phyloP scores from a whole-genome alignment of 2,797 vertebrate genomes.

The Esox masquinongy region DNA sequence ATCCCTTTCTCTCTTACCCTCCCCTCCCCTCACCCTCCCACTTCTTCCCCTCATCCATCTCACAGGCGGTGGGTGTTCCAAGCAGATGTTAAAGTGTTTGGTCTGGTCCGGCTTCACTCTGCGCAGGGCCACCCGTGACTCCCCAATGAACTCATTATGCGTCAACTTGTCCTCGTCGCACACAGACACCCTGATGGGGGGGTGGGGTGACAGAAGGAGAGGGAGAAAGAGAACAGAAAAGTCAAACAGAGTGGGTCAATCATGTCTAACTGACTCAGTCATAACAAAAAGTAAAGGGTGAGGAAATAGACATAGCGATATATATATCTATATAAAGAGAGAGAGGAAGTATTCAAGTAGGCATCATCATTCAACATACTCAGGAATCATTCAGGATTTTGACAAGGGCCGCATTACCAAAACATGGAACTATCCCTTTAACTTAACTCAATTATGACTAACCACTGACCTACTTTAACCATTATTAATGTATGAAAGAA shows the following conservation, averaged over 20 bases:
- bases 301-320: conserved; percentile 5
- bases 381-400: neutral
- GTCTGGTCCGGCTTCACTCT: conserved; percentile 86
- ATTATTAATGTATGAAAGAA: too few relatives aligned
- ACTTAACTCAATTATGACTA: neutral
- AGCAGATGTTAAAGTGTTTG: conserved; percentile 89
- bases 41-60: conserved; percentile 3
- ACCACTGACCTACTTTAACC: neutral
- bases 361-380: neutral
- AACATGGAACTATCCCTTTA: neutral
- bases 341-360: neutral
- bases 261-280: too few relatives aligned
- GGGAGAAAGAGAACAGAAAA: neutral
- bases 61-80: conserved; percentile 87
- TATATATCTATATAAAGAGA: neutral
- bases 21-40: conserved; percentile 35
- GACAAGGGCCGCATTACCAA: too few relatives aligned
- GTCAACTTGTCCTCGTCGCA: conserved; percentile 92
- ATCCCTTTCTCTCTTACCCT: conserved; percentile 27
- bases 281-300: too few relatives aligned
- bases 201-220: neutral
- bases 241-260: neutral
- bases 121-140: conserved; percentile 86
- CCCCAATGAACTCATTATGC: conserved; percentile 93
- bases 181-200: conserved; percentile 81